Evolutionary conservation across 2,797 vertebrate genomes (phyloP).

Genomic region (Pitangus sulphuratus): DNA sequence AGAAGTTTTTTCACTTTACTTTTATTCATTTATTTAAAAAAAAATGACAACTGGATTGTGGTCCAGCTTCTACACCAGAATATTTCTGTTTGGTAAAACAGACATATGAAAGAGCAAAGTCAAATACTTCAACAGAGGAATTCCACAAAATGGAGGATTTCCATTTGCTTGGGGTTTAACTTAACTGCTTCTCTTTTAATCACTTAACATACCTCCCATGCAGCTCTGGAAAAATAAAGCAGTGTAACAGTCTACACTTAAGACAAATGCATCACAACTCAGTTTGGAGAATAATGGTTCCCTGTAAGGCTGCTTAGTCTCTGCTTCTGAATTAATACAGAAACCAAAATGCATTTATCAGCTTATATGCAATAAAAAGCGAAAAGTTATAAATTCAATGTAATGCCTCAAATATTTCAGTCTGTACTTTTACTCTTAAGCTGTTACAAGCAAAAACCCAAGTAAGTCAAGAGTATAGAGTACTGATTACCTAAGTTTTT

Average conservation of each 20-base stretch:
- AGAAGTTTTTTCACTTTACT: background rate
- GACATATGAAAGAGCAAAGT: background rate
- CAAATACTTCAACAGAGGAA: background rate
- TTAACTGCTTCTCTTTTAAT: background rate
- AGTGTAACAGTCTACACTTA: background rate
- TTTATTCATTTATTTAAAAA: background rate
- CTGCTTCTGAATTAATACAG: background rate
- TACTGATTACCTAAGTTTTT: background rate
- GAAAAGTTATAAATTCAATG: background rate
- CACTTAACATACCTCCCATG: background rate
- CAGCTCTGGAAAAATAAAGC: background rate
- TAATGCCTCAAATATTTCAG: background rate
- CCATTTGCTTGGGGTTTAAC: background rate
- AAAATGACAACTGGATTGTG: background rate
- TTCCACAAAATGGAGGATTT: background rate
- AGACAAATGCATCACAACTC: background rate
- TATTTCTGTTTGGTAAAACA: background rate
- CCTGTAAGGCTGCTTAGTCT: background rate
- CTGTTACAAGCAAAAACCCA: background rate
- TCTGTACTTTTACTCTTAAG: background rate
- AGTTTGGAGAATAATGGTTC: background rate
- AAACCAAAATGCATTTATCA: background rate
- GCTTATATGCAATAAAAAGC: background rate
- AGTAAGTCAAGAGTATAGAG: background rate
- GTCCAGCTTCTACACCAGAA: background rate